Evolutionary conservation across 2,888 invertebrate genomes (phyloP).

Genomic region (Meteorus colon): DNA sequence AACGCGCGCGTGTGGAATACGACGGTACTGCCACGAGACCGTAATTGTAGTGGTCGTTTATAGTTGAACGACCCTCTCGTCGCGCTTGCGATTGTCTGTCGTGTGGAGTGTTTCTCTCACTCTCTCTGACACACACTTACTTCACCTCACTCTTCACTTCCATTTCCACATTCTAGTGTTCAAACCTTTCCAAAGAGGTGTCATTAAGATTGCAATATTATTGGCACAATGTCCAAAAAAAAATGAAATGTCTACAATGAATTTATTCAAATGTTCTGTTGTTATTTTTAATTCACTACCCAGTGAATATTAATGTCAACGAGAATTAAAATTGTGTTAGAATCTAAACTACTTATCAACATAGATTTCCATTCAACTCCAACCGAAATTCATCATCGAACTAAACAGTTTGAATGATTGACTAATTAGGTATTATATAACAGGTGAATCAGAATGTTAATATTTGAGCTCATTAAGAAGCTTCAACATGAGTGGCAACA

Average conservation of each 20-base stretch:
- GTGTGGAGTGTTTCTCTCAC: slow-evolving; percentile 40
- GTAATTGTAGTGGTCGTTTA: slow-evolving; percentile 72
- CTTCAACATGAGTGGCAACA: too few species aligned
- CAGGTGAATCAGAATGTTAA: too few species aligned
- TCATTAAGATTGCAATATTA: slow-evolving; percentile 14
- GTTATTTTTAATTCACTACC: background rate
- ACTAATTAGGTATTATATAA: too few species aligned
- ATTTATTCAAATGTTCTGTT: background rate
- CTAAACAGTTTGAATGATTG: too few species aligned
- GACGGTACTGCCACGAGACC: slow-evolving; percentile 17
- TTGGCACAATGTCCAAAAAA: slow-evolving; percentile 12
- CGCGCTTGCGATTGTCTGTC: slow-evolving; percentile 44
- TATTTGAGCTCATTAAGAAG: too few species aligned
- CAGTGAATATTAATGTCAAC: too few species aligned
- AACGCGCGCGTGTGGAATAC: slow-evolving; percentile 49
- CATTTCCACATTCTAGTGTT: background rate
- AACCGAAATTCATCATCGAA: too few species aligned
- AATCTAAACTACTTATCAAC: too few species aligned
- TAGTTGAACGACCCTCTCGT: slow-evolving; percentile 69
- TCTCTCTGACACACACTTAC: slow-evolving; percentile 3
- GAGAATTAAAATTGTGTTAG: too few species aligned
- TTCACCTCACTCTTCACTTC: background rate
- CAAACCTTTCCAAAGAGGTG: background rate
- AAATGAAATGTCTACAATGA: background rate
- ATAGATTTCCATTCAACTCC: too few species aligned